Conservation (phyloP, 1,140 invertebrate species). For the Bombyx mori region DNA sequence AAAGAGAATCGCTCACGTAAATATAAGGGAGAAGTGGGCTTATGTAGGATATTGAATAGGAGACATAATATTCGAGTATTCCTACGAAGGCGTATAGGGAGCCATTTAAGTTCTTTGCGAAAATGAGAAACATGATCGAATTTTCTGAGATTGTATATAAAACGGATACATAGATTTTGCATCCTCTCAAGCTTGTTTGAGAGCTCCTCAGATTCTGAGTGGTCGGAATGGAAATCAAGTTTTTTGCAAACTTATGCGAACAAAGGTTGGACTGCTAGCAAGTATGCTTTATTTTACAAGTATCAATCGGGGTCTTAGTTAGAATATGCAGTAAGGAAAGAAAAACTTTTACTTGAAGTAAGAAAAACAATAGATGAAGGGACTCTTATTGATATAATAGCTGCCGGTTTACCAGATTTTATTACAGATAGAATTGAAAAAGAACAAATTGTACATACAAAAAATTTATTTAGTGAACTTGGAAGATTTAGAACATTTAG, state of each 20-base stretch:
- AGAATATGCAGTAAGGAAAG: constrained; percentile 8
- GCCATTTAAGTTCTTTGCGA: no score
- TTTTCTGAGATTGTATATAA: no score
- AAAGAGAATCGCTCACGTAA: no score
- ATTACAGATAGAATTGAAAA: constrained; percentile 1
- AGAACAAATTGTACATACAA: background rate
- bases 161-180: no score
- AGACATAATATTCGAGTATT: no score
- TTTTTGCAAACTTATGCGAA: constrained; percentile 8
- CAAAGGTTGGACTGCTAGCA: constrained; percentile 1
- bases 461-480: constrained; percentile 1
- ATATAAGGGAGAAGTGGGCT: no score
- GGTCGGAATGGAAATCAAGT: constrained; percentile 5
- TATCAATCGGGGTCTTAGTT: constrained; percentile 4
- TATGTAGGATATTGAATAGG: no score
- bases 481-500: constrained; percentile 3
- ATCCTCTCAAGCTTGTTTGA: no score
- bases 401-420: background rate
- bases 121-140: no score
- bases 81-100: no score
- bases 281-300: constrained; percentile 5
- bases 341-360: constrained; percentile 8
- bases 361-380: constrained; percentile 6
- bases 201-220: no score
- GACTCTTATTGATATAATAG: constrained; percentile 4